Conservation (phyloP, 2,888 invertebrate species). For the Cenopis cana region DNA sequence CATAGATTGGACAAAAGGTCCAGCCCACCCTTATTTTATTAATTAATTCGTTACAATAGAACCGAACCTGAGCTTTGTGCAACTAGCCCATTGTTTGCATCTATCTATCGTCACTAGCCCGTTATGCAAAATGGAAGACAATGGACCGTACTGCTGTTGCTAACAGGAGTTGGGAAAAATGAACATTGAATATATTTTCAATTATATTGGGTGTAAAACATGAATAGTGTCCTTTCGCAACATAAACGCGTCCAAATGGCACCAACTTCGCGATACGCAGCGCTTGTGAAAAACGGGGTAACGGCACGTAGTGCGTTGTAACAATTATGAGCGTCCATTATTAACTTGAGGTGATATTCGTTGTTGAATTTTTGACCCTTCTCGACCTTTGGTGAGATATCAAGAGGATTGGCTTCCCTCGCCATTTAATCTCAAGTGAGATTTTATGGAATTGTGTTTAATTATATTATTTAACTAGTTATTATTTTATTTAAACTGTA, state of each 20-base stretch:
- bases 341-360: neutral
- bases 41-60: slow-evolving; percentile 84
- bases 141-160: slow-evolving; percentile 23
- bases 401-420: too few species aligned
- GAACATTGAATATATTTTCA: slow-evolving; percentile 1
- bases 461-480: too few species aligned
- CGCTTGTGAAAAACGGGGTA: too few species aligned
- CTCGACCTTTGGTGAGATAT: too few species aligned
- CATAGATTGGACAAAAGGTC: slow-evolving; percentile 75
- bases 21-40: slow-evolving; percentile 80
- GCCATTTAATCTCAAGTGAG: too few species aligned
- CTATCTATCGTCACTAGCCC: slow-evolving; percentile 42
- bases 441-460: too few species aligned
- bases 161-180: slow-evolving; percentile 30
- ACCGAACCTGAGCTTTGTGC: slow-evolving; percentile 75
- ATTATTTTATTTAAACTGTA: too few species aligned
- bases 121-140: slow-evolving; percentile 45
- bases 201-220: neutral
- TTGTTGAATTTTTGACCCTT: neutral
- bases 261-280: too few species aligned
- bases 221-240: neutral
- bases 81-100: slow-evolving; percentile 73
- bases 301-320: too few species aligned
- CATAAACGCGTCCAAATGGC: too few species aligned
- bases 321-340: neutral